Conservation (phyloP, 2,888 invertebrate species). For the Erebia epiphron region DNA sequence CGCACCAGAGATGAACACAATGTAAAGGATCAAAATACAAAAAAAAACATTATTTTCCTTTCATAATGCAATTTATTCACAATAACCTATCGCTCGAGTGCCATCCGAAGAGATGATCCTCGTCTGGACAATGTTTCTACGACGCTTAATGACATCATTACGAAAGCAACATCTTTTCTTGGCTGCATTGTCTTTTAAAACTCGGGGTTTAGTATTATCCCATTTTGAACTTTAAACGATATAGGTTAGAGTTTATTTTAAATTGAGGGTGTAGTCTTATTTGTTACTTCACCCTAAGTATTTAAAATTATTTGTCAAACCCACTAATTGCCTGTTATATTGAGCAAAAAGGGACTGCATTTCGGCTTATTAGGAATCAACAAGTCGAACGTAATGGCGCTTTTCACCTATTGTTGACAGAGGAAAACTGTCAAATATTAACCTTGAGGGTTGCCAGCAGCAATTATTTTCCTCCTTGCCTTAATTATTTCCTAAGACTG, state of each 20-base stretch:
- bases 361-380: constrained; percentile 59
- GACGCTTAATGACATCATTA: constrained; percentile 73
- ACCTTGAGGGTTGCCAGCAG: constrained; percentile 21
- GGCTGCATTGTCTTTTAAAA: constrained; percentile 59
- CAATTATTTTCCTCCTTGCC: not conserved
- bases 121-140: constrained; percentile 60
- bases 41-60: constrained; percentile 17
- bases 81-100: constrained; percentile 42
- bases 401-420: constrained; percentile 35
- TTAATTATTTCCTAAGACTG: constrained; percentile 1
- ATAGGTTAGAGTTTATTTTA: constrained; percentile 38
- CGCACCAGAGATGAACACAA: not conserved
- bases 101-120: constrained; percentile 55
- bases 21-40: not conserved
- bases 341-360: constrained; percentile 52
- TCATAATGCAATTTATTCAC: constrained; percentile 32
- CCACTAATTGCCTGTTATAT: constrained; percentile 68
- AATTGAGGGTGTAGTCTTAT: constrained; percentile 37
- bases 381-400: constrained; percentile 43
- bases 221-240: constrained; percentile 28
- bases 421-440: constrained; percentile 31
- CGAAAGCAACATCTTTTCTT: constrained; percentile 64
- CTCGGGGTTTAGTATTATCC: not conserved
- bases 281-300: constrained; percentile 54
- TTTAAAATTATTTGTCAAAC: constrained; percentile 67